These are phyloP conservation scores for Nomada flava DNA, from an alignment of 2,888 invertebrate species.

Conservation along the genomic window DNA sequence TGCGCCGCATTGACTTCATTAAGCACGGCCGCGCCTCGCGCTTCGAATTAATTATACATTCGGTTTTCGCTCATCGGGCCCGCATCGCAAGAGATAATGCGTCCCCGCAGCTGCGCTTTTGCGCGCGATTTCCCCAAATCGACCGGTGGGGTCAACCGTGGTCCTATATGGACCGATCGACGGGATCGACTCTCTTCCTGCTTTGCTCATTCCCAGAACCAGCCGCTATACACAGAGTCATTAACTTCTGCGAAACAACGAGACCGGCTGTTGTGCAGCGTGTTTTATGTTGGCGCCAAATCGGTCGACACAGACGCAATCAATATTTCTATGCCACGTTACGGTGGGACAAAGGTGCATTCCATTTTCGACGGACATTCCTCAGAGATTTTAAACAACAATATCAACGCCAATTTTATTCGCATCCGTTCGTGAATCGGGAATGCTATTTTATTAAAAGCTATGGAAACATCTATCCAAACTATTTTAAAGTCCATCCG, in stretches of 20 bases:
- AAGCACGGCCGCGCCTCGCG: slow-evolving; percentile 55
- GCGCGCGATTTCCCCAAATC: slow-evolving; percentile 29
- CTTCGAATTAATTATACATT: slow-evolving; percentile 69
- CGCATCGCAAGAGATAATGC: slow-evolving; percentile 38
- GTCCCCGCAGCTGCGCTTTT: slow-evolving; percentile 30
- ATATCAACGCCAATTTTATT: too few species aligned
- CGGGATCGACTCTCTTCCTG: slow-evolving; percentile 11
- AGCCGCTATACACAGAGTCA: background rate
- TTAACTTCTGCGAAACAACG: slow-evolving; percentile 3
- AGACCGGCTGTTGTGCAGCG: background rate
- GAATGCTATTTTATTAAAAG: too few species aligned
- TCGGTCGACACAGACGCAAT: background rate
- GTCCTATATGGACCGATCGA: background rate
- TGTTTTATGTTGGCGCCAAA: background rate
- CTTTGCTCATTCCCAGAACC: slow-evolving; percentile 1
- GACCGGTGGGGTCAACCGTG: slow-evolving; percentile 1
- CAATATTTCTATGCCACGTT: background rate
- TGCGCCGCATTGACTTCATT: slow-evolving; percentile 68
- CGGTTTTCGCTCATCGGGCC: slow-evolving; percentile 42
- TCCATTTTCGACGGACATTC: too few species aligned
- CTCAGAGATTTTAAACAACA: background rate
- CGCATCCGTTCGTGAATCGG: too few species aligned
- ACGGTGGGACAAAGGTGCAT: background rate
- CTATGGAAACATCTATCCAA: too few species aligned
- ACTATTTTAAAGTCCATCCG: too few species aligned